Percentiles rank a stretch among this genome's conserved stretches.
phyloP scores from a whole-genome alignment of 2,888 invertebrate genomes.

The Pseudococcus viburni region DNA sequence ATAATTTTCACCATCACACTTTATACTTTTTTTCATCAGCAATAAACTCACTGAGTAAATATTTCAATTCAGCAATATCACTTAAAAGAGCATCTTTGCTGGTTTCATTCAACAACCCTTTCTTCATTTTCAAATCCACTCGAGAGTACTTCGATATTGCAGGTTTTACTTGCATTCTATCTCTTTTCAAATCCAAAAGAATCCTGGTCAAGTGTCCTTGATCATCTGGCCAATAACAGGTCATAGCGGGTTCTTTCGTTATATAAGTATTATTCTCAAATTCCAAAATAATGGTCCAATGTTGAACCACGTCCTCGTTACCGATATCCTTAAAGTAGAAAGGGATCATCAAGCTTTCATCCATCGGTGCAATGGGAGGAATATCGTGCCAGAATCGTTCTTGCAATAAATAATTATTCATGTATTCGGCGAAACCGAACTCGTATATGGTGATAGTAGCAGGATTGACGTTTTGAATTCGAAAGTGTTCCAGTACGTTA shows the following conservation, averaged over 20 bases:
- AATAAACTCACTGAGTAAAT: background rate
- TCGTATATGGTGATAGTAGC: background rate
- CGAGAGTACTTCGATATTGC: background rate
- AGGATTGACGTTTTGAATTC: conserved; percentile 11
- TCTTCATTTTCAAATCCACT: background rate
- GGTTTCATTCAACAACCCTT: background rate
- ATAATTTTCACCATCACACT: too few relatives aligned
- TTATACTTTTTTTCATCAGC: too few relatives aligned
- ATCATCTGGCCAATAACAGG: background rate
- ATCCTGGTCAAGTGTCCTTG: background rate
- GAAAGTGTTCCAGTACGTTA: background rate
- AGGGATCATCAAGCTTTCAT: background rate
- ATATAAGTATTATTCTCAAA: conserved; percentile 46
- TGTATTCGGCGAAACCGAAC: background rate
- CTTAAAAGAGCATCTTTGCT: background rate
- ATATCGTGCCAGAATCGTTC: background rate
- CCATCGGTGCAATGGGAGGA: background rate
- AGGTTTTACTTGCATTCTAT: conserved; percentile 12
- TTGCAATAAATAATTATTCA: background rate
- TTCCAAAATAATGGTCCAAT: background rate
- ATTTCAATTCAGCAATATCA: background rate
- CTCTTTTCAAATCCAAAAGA: background rate
- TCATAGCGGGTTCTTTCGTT: background rate
- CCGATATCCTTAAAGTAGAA: background rate
- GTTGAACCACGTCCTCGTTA: background rate